Evolutionary conservation across 92 coral and sea anemone genomes (phyloP).

Genomic region (Palythoa grandis): DNA sequence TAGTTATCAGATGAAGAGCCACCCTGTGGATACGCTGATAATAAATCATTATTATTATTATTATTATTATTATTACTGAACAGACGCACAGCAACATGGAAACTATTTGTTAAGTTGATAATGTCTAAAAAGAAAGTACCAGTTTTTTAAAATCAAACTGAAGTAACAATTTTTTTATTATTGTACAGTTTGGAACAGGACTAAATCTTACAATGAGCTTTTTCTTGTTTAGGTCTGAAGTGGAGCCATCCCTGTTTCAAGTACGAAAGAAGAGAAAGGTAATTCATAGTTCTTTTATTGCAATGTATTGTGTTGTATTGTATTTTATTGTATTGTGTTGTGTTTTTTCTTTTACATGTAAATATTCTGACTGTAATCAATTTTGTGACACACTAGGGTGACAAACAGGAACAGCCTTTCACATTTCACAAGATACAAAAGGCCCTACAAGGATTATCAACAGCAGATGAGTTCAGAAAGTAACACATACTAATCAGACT

Average conservation of each 20-base stretch:
- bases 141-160: not conserved
- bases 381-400: constrained; percentile 9
- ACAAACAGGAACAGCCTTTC: constrained; percentile 44
- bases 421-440: constrained; percentile 65
- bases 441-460: constrained; percentile 62
- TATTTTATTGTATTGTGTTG: too few relatives aligned
- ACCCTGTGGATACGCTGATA: too few relatives aligned
- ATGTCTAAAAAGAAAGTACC: not conserved
- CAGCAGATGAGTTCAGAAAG: constrained; percentile 74
- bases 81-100: too few relatives aligned
- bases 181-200: not conserved
- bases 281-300: not conserved
- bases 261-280: constrained; percentile 55
- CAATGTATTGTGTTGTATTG: not conserved
- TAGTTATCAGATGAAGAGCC: too few relatives aligned
- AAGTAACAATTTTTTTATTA: not conserved
- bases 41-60: too few relatives aligned
- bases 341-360: not conserved
- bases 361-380: not conserved
- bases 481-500: not conserved
- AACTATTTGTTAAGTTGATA: too few relatives aligned
- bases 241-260: constrained; percentile 49
- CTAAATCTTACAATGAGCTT: not conserved
- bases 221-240: constrained; percentile 39
- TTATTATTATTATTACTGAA: too few relatives aligned